Evolutionary conservation across 2,113 vertebrate species (phyloP).

Genomic region (Arvicanthis niloticus): DNA sequence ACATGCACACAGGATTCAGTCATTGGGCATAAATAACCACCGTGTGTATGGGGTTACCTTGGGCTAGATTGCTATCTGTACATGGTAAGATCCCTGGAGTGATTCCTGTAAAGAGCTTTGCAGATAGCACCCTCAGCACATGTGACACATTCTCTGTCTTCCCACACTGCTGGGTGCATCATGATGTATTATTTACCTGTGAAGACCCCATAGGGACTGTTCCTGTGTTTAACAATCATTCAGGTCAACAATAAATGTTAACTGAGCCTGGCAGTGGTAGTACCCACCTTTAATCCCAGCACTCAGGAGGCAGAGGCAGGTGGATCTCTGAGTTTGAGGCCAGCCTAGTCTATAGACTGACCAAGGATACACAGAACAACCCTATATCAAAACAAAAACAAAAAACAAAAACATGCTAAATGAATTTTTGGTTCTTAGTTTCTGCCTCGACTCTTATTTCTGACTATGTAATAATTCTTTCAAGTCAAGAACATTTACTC

Average conservation of each 20-base stretch:
- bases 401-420: background rate
- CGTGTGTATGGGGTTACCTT: background rate
- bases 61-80: background rate
- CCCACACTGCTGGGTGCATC: background rate
- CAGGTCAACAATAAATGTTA: background rate
- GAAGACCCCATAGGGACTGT: background rate
- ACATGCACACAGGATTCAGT: background rate
- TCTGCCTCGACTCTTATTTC: background rate
- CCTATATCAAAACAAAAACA: too few species aligned
- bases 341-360: too few species aligned
- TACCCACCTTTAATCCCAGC: too few species aligned
- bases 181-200: background rate
- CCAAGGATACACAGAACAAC: too few species aligned
- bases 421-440: constrained; percentile 25
- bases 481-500: background rate
- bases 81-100: background rate
- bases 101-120: background rate
- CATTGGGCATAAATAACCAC: background rate
- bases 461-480: constrained; percentile 24
- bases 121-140: background rate
- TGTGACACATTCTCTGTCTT: background rate
- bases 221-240: background rate
- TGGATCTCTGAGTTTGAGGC: too few species aligned
- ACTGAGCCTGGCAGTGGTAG: background rate
- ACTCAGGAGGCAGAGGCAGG: too few species aligned